These are phyloP conservation scores for Zenarchopterus dispar DNA, from an alignment of 2,797 vertebrate species.

Conservation along the genomic window DNA sequence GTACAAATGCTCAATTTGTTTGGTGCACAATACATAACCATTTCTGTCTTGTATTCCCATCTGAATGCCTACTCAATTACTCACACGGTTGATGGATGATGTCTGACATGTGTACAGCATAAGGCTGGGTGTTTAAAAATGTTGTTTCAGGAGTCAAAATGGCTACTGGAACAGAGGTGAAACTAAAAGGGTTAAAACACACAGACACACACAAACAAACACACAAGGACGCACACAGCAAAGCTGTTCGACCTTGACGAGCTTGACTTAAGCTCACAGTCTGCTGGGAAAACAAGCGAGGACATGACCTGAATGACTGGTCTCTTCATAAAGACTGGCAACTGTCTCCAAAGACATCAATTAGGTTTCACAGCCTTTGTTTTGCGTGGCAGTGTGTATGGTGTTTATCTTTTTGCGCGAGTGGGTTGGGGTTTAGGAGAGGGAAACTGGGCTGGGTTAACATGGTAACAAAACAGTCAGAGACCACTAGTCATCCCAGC, in stretches of 20 bases:
- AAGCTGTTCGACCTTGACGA: conserved; percentile 49
- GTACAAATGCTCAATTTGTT: conserved; percentile 11
- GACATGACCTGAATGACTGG: conserved; percentile 50
- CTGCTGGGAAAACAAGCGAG: conserved; percentile 22
- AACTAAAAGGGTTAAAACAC: conserved; percentile 6
- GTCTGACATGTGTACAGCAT: conserved; percentile 30
- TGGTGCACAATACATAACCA: conserved; percentile 5
- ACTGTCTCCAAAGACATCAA: conserved; percentile 28
- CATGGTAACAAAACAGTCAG: too few species aligned
- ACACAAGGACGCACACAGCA: conserved; percentile 35
- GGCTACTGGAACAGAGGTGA: conserved; percentile 13
- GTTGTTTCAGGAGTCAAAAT: conserved; percentile 34
- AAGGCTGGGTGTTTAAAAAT: conserved; percentile 32
- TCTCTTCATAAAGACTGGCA: conserved; percentile 31
- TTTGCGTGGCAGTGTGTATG: conserved; percentile 7
- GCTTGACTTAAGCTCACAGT: conserved; percentile 34
- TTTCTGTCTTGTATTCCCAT: not conserved
- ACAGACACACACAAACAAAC: conserved; percentile 5
- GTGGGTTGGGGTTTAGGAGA: too few species aligned
- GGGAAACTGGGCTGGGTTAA: too few species aligned
- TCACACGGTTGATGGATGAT: conserved; percentile 54
- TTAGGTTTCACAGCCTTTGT: conserved; percentile 28
- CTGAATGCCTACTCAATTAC: conserved; percentile 39
- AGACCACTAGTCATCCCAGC: too few species aligned
- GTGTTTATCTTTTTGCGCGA: too few species aligned